Conservation (phyloP, 2,888 invertebrate genomes). For the Aphelenchoides bicaudatus region DNA sequence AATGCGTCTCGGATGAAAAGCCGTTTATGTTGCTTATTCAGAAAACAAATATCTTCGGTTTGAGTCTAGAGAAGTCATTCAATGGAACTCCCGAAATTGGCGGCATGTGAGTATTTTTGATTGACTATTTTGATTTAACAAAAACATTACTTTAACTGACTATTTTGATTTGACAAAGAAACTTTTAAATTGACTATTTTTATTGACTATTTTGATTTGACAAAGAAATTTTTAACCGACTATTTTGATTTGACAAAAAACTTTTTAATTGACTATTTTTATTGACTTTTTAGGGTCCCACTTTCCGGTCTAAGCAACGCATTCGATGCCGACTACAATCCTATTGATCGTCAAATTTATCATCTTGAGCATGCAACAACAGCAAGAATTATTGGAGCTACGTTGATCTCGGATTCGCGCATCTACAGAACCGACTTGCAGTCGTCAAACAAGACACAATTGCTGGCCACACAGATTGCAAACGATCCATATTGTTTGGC, state of each 20-base stretch:
- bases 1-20: slow-evolving; percentile 70
- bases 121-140: no score
- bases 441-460: slow-evolving; percentile 40
- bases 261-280: no score
- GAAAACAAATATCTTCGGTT: slow-evolving; percentile 76
- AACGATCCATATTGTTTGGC: slow-evolving; percentile 86
- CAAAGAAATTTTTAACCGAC: no score
- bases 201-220: no score
- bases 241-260: no score
- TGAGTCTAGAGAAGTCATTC: slow-evolving; percentile 40
- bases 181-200: no score
- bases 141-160: no score
- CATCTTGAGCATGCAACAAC: slow-evolving; percentile 63
- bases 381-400: slow-evolving; percentile 46
- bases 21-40: slow-evolving; percentile 87
- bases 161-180: no score
- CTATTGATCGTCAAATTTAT: slow-evolving; percentile 67
- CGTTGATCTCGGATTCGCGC: slow-evolving; percentile 50
- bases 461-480: slow-evolving; percentile 44
- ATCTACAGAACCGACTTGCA: slow-evolving; percentile 63
- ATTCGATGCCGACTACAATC: slow-evolving; percentile 84
- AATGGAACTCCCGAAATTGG: slow-evolving; percentile 64
- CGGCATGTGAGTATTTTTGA: no score
- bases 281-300: no score
- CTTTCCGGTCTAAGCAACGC: slow-evolving; percentile 68